Conservation (phyloP, 2,113 vertebrate genomes). For the Actenoides lindsayi region DNA sequence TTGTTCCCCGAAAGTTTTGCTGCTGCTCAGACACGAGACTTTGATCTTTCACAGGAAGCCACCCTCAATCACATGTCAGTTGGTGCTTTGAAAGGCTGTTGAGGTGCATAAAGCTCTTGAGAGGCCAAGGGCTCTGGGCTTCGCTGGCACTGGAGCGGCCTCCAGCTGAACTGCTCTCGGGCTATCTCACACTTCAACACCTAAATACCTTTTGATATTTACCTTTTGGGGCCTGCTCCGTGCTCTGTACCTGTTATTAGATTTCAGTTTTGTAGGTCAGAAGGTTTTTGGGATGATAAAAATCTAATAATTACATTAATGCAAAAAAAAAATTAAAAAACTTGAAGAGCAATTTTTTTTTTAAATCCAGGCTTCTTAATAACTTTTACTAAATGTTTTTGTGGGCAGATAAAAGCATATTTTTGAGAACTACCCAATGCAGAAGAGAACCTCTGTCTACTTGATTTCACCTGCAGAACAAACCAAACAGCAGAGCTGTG, state of each 20-base stretch:
- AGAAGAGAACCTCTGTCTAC: not conserved
- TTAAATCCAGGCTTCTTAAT: not conserved
- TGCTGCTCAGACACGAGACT: not conserved
- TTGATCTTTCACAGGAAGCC: not conserved
- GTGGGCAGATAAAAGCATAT: constrained; percentile 37
- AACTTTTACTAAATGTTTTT: not conserved
- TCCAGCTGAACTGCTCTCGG: not conserved
- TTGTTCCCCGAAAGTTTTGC: not conserved
- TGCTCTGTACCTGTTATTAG: not conserved
- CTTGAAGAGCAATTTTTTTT: not conserved
- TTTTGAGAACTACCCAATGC: not conserved
- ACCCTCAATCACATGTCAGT: not conserved
- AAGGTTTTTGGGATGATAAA: not conserved
- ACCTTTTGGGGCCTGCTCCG: not conserved
- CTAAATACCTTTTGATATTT: not conserved
- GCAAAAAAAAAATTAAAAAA: not conserved
- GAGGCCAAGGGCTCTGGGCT: not conserved
- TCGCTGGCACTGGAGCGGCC: accelerated
- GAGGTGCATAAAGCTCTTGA: accelerated
- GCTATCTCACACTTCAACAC: not conserved
- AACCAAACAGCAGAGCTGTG: not conserved
- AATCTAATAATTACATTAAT: not conserved
- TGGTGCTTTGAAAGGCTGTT: not conserved
- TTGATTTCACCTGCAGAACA: not conserved
- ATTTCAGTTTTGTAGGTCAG: not conserved